Evolutionary conservation across 2,797 vertebrate genomes (phyloP), one percentile per base, ranked within the genome.

Genomic region (Coranthus polyacanthus): DNA sequence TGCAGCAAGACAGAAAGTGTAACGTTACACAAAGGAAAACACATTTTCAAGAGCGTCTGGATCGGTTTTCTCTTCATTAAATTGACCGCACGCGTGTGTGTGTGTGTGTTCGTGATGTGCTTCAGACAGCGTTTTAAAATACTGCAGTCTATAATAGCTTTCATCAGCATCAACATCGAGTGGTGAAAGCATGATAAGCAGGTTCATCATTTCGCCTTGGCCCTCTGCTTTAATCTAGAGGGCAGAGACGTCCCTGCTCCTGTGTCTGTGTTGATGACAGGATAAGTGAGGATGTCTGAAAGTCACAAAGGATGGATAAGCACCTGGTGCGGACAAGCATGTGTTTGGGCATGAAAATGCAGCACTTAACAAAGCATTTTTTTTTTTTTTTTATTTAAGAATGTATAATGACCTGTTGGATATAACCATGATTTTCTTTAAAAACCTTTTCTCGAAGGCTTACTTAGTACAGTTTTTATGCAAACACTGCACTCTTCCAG

Each of bases 211-310:
- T 66, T 74, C 66, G 81, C 80, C 75, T 71, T 62, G 60, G 67
- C 62, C 26, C 12, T 5, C 29, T 51, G 45, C 72, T 64, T 46
- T 56, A 51, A 88, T 90, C 83, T 85, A 54, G 80, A 78, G 83
- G 81, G 74, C 74, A 72, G 77, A 63, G 76, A 39, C 63, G 16
- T 32, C 65, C 18, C 64, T 56, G 69, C 63, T 62, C 58, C 38
- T 37, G 44, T 62, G 56, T 72, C 75, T 72, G 20, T 47, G 61
- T 57, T 45, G 84, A 81, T 87, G 86, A 85, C 83, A 83, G 73
- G 83, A 85, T 87, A 86, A 81, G 81, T 72, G 72, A 72, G 68
- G 75, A 63, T 68, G 57, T 83, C 68, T 84, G 67, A 80, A 69
- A 82, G 79, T 89, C 83, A 77, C 74, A 42, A 39, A 50, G 58